Base-by-base conservation (phyloP, 2,888 invertebrate genomes). In the Drosophila barbarae region DNA sequence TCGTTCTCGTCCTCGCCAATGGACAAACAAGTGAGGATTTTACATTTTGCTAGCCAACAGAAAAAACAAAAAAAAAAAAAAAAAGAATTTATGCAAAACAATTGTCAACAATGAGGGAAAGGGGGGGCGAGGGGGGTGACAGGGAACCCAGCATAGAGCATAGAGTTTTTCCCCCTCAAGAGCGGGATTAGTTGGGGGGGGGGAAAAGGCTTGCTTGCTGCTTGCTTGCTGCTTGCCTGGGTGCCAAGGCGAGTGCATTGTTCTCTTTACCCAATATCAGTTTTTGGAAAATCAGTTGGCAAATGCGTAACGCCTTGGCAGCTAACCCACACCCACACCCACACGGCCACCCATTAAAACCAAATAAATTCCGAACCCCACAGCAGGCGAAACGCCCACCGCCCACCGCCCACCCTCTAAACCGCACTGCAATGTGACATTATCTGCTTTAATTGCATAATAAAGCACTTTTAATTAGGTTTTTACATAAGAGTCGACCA, bases 381-480 rank as follows among this genome's bases (percentile, higher is more conserved):
- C 26, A 12, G 18, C 18, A 30, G 28, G 7, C 15, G n/a, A 21
- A 3, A 2, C 26, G 4, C 26, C n/a, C 23, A 10, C 3, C 5
- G 2, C n/a, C n/a, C n/a, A n/a, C n/a, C 18, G 18, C 18, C 23
- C 32, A 34, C 7, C 60, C 49, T 10, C 57, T 46, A 53, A 60
- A 60, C 59, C 59, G 26, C 59, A 60, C 38, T 60, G 59, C 71
- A 71, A 71, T 71, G 71, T 67, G 81, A 81, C 81, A 81, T 84
- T 81, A 79, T 79, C 81, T 74, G 74, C 71, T 76, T 81, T 84
- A 81, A 81, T 84, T 81, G 81, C 84, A 81, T 81, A 81, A 81
- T 81, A 84, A 81, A 84, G 81, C 79, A 74, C 79, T 82, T 81
- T 81, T 81, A 81, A 81, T 81, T 82, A 84, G 82, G 79, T 81